Evolutionary conservation across 2,797 vertebrate genomes (phyloP).

Genomic region (Karalla daura): DNA sequence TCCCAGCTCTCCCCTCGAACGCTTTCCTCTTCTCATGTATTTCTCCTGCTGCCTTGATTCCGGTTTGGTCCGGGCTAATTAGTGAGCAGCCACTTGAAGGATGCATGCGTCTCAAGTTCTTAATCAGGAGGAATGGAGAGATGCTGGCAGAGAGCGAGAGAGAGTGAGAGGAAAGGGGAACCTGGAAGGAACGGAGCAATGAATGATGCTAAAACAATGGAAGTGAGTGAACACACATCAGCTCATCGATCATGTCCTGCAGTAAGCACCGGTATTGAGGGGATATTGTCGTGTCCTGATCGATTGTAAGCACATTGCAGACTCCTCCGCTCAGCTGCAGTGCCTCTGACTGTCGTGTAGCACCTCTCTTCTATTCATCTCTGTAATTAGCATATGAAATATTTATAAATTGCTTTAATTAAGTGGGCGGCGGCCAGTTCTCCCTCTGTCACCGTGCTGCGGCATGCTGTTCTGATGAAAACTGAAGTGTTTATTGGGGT

Average conservation of each 20-base stretch:
- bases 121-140: slow-evolving; percentile 11
- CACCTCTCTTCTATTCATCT: slow-evolving; percentile 18
- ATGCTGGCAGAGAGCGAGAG: not conserved
- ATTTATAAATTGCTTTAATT: slow-evolving; percentile 70
- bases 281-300: not conserved
- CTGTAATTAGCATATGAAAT: slow-evolving; percentile 45
- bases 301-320: slow-evolving; percentile 3
- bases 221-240: not conserved
- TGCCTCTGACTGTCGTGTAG: not conserved
- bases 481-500: slow-evolving; percentile 53
- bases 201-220: not conserved
- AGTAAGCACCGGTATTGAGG: not conserved
- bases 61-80: not conserved
- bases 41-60: not conserved
- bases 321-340: not conserved
- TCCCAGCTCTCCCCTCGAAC: not conserved
- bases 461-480: slow-evolving; percentile 46
- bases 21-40: too few species aligned
- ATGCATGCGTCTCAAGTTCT: slow-evolving; percentile 5
- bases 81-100: slow-evolving; percentile 5
- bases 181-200: slow-evolving; percentile 9
- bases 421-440: slow-evolving; percentile 29
- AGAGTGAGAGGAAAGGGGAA: not conserved
- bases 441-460: slow-evolving; percentile 40
- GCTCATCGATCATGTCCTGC: not conserved